These are phyloP conservation scores for Azorinus chamasolen DNA, from an alignment of 2,888 invertebrate genomes.

Conservation along the genomic window DNA sequence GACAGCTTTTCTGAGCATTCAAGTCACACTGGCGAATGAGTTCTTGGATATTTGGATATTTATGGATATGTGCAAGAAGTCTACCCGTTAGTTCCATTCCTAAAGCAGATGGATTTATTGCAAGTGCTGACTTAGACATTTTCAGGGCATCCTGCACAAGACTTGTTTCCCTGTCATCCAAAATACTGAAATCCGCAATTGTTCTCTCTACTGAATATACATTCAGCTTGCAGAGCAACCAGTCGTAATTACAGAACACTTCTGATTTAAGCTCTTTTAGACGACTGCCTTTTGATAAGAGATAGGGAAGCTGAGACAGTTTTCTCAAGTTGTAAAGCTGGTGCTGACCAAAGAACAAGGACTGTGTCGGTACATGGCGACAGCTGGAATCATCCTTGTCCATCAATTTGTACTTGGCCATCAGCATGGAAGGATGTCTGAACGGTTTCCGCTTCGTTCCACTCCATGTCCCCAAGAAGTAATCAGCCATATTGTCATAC, in stretches of 20 bases:
- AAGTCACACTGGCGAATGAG: slow-evolving; percentile 80
- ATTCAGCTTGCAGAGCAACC: slow-evolving; percentile 97
- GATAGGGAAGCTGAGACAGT: slow-evolving; percentile 81
- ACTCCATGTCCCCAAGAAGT: slow-evolving; percentile 82
- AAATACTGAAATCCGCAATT: slow-evolving; percentile 92
- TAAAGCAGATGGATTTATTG: slow-evolving; percentile 96
- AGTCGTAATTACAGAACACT: slow-evolving; percentile 98
- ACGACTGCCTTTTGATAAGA: slow-evolving; percentile 72
- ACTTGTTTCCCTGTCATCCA: slow-evolving; percentile 91
- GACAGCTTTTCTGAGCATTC: slow-evolving; percentile 70
- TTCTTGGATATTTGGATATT: slow-evolving; percentile 66
- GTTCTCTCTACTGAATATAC: slow-evolving; percentile 98
- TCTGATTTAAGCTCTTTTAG: slow-evolving; percentile 96
- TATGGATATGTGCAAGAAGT: slow-evolving; percentile 90
- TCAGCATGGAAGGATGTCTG: slow-evolving; percentile 65
- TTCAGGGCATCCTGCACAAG: slow-evolving; percentile 97
- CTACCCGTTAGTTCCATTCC: slow-evolving; percentile 97
- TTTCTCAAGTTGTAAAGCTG: slow-evolving; percentile 80
- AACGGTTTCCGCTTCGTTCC: slow-evolving; percentile 80
- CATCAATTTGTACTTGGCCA: slow-evolving; percentile 64
- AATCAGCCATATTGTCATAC: slow-evolving; percentile 80
- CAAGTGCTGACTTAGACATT: slow-evolving; percentile 96
- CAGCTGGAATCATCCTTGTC: slow-evolving; percentile 71
- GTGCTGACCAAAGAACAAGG: slow-evolving; percentile 71
- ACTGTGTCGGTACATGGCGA: slow-evolving; percentile 80